Base-by-base conservation (phyloP, 2,888 invertebrate genomes). In the Hemicrepidius hirtus region DNA sequence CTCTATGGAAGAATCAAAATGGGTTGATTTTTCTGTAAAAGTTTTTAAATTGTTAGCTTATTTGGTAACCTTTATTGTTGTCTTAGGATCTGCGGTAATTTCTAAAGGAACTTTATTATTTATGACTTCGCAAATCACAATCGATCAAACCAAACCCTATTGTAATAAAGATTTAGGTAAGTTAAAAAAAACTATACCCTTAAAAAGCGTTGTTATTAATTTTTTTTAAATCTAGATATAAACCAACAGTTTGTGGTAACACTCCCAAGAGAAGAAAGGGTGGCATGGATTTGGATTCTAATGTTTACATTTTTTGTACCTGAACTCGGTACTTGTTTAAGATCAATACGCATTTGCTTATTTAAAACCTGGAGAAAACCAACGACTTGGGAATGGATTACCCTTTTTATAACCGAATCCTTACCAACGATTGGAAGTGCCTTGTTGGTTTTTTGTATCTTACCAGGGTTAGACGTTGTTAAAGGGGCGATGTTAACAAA, bases 401-500 rank as follows among this genome's bases (percentile, higher is more conserved):
- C 90, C 78, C 88, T 92, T 6, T 87, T 92, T 63, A 60, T 92
- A n/a, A 90, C 94, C 77, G 97, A 97, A 86, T 91, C 93, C 0
- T 85, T 95, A 12, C 93, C 96, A 81, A 90, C 94, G 0, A 87
- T 94, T 41, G 97, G 97, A 12, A 86, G 95, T 79, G 92, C 93
- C 0, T 84, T 95, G 37, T 88, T 97, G 21, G 89, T 94, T 28
- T 92, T 96, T 76, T 85, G 91, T 37, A 90, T 96, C 49, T 87
- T 97, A 40, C 97, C 97, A 0, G 90, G 93, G 77, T 83, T 97
- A 77, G 95, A 96, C 84, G 93, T 94, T 0, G 89, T 95, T 9
- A 93, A 94, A 83, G 95, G 93, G 0, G 92, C 94, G 0, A 94
- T 96, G 92, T 86, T 97, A 64, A 94, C 95, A 81, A 95, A 94